Evolutionary conservation across 2,888 invertebrate genomes (phyloP), one percentile per base, ranked within the genome.

Genomic region (Rhyacophila evoluta): DNA sequence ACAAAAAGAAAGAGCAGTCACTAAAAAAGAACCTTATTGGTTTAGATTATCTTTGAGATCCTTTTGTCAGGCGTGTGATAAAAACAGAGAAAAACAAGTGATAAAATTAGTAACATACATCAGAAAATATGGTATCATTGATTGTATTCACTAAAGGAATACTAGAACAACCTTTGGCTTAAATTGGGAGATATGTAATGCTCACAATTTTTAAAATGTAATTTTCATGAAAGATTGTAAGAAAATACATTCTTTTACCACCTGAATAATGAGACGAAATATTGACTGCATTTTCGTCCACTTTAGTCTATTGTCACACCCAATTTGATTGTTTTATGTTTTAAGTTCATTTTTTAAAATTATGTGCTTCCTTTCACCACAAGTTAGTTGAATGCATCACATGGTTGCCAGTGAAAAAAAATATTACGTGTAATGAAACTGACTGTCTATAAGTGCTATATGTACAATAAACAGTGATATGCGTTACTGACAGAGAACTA

Each of bases 11-110:
- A 36, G 28, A 29, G 67, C 33, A 41, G 37, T 28, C 33, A 72
- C 33, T 72, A 74, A 75, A 36, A 36, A 72, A 79, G 76, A 79
- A 79, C 79, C 79, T 81, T 79, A 81, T 81, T 79, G 81, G 72
- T 79, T 78, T 29, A 81, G 75, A 81, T 79, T 81, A 68, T 81
- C 81, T 81, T 81, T 81, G 77, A 81, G 77, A 75, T 81, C 81
- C 81, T 81, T 81, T 79, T 77, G 78, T 72, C 55, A 75, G 75
- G 71, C 77, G 70, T 79, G 77, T 75, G 72, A 67, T 19, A 72
- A 72, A n/a, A 76, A 81, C 74, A 80, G 75, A 79, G 55, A 79
- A 55, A 71, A 68, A 79, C 75, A 79, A 37, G 74, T 55, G 75
- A 79, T 39, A 76, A 72, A 37, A 74, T 78, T 73, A 73, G 73